These are phyloP conservation scores for Ptychobarbus kaznakovi DNA, from an alignment of 2,797 vertebrate species.

Conservation along the genomic window DNA sequence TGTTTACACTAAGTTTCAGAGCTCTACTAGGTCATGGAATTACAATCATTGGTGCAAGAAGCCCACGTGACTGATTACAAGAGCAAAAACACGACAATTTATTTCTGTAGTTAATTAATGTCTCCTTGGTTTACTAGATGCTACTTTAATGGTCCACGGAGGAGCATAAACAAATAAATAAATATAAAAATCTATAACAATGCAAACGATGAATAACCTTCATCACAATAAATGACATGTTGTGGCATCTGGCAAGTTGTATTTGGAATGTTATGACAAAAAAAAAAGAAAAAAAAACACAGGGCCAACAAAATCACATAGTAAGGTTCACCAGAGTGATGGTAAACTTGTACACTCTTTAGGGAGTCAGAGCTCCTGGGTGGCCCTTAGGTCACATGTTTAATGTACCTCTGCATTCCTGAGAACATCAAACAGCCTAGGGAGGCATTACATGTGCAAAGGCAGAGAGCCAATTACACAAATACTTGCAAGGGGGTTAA, in stretches of 20 bases:
- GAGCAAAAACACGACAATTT: constrained; percentile 28
- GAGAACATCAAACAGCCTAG: constrained; percentile 37
- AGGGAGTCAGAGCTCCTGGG: constrained; percentile 47
- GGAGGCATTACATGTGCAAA: constrained; percentile 9
- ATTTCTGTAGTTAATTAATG: constrained; percentile 41
- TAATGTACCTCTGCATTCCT: constrained; percentile 41
- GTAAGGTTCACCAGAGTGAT: neutral
- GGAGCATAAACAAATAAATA: neutral
- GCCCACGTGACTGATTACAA: constrained; percentile 36
- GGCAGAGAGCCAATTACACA: constrained; percentile 15
- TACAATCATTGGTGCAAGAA: constrained; percentile 33
- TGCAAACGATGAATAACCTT: neutral
- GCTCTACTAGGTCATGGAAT: neutral
- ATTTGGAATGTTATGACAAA: neutral
- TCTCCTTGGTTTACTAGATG: neutral
- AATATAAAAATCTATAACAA: neutral
- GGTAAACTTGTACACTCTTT: constrained; percentile 11
- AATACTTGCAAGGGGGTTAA: neutral
- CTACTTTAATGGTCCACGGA: neutral
- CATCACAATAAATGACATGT: neutral
- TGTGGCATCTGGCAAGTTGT: neutral
- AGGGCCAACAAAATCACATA: neutral
- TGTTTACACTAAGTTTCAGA: constrained; percentile 19
- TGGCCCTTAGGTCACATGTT: constrained; percentile 53
- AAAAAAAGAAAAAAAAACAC: neutral